These are phyloP conservation scores for Zosterops japonicus DNA, from an alignment of 2,113 vertebrate genomes.

Conservation along the genomic window DNA sequence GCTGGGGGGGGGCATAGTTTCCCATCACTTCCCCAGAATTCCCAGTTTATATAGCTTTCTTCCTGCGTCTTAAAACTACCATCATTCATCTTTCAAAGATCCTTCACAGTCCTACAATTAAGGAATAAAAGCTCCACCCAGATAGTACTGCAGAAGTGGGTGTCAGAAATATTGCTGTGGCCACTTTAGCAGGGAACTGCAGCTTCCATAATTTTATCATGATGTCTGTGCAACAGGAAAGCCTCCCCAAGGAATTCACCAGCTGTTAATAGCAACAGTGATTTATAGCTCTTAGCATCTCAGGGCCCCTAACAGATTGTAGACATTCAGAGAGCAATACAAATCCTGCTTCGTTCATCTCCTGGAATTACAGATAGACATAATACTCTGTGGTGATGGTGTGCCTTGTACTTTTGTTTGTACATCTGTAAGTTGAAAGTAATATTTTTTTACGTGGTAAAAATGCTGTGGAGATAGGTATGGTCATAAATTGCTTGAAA, in stretches of 20 bases:
- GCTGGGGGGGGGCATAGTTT: background rate
- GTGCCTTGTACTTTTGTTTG: background rate
- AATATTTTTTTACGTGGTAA: background rate
- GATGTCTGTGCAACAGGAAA: background rate
- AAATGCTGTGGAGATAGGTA: background rate
- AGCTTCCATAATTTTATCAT: background rate
- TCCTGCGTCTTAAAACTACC: background rate
- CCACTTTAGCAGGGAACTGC: background rate
- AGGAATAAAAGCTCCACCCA: background rate
- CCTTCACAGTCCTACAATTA: background rate
- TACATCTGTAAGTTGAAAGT: background rate
- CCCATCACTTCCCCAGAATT: background rate
- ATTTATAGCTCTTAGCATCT: background rate
- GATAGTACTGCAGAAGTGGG: background rate
- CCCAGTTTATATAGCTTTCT: background rate
- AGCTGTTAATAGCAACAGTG: background rate
- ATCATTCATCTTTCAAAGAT: background rate
- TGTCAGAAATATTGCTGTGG: background rate
- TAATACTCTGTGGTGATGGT: background rate
- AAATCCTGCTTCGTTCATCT: background rate
- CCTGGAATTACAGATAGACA: background rate
- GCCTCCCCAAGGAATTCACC: background rate
- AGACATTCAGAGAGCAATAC: background rate
- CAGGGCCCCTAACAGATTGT: background rate
- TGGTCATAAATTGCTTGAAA: background rate